Evolutionary conservation across 30 jellyfish, hydroid and myxozoan species (phyloP).

Genomic region (Rhopilema esculentum): DNA sequence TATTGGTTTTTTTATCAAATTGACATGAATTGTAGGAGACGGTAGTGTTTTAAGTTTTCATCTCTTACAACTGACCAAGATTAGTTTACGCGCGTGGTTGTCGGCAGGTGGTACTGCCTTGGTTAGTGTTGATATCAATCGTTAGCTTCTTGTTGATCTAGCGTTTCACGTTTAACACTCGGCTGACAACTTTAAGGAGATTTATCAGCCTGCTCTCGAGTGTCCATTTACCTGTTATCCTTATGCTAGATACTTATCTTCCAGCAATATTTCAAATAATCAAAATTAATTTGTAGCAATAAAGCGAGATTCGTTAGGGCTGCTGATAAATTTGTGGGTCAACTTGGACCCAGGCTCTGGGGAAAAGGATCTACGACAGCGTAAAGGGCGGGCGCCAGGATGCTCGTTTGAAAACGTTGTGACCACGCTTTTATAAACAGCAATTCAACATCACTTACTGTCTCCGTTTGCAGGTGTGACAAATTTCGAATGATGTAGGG

Average conservation of each 20-base stretch:
- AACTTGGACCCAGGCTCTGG: no score
- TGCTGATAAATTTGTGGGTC: no score
- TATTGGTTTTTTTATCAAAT: no score
- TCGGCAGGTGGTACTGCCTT: neutral
- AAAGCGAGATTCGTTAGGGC: neutral
- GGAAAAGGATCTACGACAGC: no score
- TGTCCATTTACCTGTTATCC: neutral
- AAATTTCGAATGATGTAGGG: no score
- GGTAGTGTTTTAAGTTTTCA: neutral
- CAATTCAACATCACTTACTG: no score
- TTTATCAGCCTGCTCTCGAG: neutral
- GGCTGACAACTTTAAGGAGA: conserved; percentile 33
- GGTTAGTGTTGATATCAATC: conserved; percentile 11
- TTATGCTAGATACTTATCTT: neutral
- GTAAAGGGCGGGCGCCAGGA: no score
- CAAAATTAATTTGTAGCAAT: neutral
- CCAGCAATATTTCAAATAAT: neutral
- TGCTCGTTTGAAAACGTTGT: no score
- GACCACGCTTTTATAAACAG: no score
- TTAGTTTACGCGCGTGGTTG: neutral
- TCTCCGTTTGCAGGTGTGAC: no score
- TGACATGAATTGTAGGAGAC: no score
- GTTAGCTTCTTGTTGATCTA: conserved; percentile 34
- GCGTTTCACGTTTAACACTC: conserved; percentile 42
- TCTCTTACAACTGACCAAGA: neutral